Base-by-base conservation (phyloP, 2,888 invertebrate genomes). In the Erebia palarica region DNA sequence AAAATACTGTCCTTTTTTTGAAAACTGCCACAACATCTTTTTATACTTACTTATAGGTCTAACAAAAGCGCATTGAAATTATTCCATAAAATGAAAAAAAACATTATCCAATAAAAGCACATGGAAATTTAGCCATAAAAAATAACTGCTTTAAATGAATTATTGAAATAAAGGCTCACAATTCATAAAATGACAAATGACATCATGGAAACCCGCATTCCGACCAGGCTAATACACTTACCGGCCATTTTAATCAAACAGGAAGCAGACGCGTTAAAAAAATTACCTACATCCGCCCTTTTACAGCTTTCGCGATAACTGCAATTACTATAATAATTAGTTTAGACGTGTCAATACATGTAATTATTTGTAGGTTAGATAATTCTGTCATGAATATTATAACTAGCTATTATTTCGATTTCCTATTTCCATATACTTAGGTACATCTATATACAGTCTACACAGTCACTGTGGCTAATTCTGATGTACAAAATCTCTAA, bases 181-280 rank as follows among this genome's bases (percentile, higher is more conserved):
- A 60, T n/a, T 5, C 9, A 51, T 36, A 53, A 14, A 49, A 42
- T 55, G 42, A 55, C 55, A 59, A 58, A 67, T 67, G n/a, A 66
- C 55, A 49, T 16, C 27, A 72, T 75, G 75, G 78, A 78, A 36
- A 78, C 77, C 78, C 74, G 73, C 74, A 74, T 71, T 55, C 16
- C 21, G 55, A 36, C 11, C 42, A 47, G 60, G 27, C 76, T 78
- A 78, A 77, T 77, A 57, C 69, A 81, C 59, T 68, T 74, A 73
- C 71, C 66, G 51, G 65, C 70, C 67, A 75, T 86, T 85, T 82
- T 85, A 85, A 85, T 82, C 76, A 77, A 79, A 80, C 87, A 85
- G 92, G 92, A 92, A 91, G 81, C 86, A 88, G 90, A 86, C 87
- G 86, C 83, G 91, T 91, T 89, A 89, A 88, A 84, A 83, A 92